These are phyloP conservation scores for Yponomeuta plumbellus DNA, from an alignment of 2,888 invertebrate species.

Conservation along the genomic window DNA sequence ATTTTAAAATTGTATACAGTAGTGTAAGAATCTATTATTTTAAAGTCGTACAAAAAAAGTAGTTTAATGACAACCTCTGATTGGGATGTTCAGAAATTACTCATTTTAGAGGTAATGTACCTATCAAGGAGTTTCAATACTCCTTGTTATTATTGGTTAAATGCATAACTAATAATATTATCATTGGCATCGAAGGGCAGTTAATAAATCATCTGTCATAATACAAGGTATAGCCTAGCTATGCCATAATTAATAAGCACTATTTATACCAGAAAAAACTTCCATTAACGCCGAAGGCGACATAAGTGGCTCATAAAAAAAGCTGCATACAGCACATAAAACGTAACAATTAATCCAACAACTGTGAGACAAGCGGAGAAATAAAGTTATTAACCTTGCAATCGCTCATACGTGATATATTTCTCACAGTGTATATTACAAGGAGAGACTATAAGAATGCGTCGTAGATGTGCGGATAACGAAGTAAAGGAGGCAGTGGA, in stretches of 20 bases:
- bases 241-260: not conserved
- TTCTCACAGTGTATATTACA: not conserved
- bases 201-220: no score
- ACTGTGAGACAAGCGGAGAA: slow-evolving; percentile 9
- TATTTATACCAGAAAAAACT: not conserved
- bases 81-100: no score
- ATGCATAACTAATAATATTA: no score
- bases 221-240: no score
- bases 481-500: not conserved
- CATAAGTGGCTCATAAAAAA: not conserved
- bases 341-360: not conserved
- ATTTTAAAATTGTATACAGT: no score
- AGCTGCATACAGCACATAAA: not conserved
- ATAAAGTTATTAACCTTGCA: slow-evolving; percentile 25
- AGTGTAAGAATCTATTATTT: no score
- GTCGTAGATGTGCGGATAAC: not conserved
- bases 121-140: no score
- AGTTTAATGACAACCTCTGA: no score
- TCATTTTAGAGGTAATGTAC: no score
- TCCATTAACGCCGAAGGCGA: not conserved
- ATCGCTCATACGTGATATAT: not conserved
- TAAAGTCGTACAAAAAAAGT: no score
- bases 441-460: not conserved
- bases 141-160: no score
- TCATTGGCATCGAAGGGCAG: no score